Base-by-base conservation (phyloP, 2,113 vertebrate species). In the Scatophagus argus region DNA sequence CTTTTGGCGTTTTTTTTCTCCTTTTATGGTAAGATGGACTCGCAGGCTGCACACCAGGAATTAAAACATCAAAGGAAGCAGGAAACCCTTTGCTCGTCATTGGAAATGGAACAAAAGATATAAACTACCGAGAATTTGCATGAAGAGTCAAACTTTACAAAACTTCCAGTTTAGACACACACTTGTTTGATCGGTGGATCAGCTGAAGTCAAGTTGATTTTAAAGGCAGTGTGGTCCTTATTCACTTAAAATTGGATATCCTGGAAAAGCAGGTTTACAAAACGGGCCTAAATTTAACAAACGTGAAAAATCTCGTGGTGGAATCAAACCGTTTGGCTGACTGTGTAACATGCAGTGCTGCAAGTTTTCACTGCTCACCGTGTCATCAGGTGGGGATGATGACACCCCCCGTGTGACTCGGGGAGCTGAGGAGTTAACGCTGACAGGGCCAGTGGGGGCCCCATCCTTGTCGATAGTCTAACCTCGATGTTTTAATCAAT, bases 401-500 rank as follows among this genome's bases (percentile, higher is more conserved):
- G 89, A 90, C 89, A 90, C 83, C 32, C 82, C 43, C 43, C 3
- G 69, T 81, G 82, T 83, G 90, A 78, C 79, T 72, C 62, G 79
- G 51, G 51, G 64, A 55, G 41, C 76, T 62, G 71, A 75, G 62
- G 87, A 72, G 68, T 56, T 67, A 77, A 73, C 76, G 44, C 43
- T 90, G 89, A 92, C 77, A 85, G 82, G 74, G 70, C 75, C 79
- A 72, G 58, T 55, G 80, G 82, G 82, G 84, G 64, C 79, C 52
- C 67, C 69, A 52, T 84, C 60, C 83, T 65, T 89, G 90, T 91
- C 90, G 79, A 91, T 90, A 87, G 61, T 70, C 61, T 86, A 86
- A 90, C 89, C 91, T 87, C 86, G 51, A 85, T 90, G 87, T 89
- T 90, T 79, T 62, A 88, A 92, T 93, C 92, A 56, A 94, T 94